Conservation (phyloP, 1,140 invertebrate species). For the Stratiolaelaps scimitus region DNA sequence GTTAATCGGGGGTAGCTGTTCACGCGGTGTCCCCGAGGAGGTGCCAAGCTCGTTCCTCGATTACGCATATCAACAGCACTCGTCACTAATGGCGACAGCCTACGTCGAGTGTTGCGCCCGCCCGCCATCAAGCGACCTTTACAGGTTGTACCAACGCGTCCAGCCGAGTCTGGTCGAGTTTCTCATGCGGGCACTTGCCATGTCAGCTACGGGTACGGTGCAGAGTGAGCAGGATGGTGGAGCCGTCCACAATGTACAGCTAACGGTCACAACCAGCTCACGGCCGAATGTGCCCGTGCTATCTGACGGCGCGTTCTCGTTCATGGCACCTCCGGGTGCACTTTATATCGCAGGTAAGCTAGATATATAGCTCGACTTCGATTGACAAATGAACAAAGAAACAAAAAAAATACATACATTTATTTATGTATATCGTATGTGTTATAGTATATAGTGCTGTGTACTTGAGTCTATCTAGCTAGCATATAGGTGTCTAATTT, state of each 20-base stretch:
- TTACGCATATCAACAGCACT: constrained; percentile 26
- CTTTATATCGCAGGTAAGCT: constrained; percentile 13
- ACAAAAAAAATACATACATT: too few species aligned
- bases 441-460: too few species aligned
- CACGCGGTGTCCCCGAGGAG: too few species aligned
- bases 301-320: constrained; percentile 1
- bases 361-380: too few species aligned
- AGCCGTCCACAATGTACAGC: not conserved
- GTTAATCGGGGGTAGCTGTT: not conserved
- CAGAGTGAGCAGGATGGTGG: not conserved
- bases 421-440: too few species aligned
- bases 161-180: not conserved
- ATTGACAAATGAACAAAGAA: too few species aligned
- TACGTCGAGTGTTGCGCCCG: not conserved
- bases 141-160: not conserved
- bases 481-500: too few species aligned
- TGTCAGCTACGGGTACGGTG: constrained; percentile 1
- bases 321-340: constrained; percentile 5
- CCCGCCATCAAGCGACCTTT: not conserved
- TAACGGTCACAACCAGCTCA: not conserved
- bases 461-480: too few species aligned
- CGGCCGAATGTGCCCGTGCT: constrained; percentile 3
- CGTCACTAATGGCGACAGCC: not conserved
- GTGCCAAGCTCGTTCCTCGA: not conserved
- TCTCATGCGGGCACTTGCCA: not conserved